Conservation (phyloP, 2,113 vertebrate species). For the Neolamprologus variostigma region DNA sequence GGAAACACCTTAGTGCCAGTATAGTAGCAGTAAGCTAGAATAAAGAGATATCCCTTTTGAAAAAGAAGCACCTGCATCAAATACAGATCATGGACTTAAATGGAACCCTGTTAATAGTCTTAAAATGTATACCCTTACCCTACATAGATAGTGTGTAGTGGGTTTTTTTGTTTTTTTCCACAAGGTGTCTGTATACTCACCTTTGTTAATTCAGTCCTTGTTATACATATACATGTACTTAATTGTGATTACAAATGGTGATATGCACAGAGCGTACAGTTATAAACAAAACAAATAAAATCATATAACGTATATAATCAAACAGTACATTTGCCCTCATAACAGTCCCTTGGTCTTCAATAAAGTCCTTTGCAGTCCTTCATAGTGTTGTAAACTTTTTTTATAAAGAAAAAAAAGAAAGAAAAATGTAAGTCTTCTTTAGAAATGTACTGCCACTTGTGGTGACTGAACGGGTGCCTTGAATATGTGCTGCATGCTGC, state of each 20-base stretch:
- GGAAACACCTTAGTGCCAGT: background rate
- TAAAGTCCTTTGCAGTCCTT: conserved; percentile 58
- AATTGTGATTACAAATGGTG: conserved; percentile 94
- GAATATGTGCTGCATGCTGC: conserved; percentile 84
- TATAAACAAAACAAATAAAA: conserved; percentile 81
- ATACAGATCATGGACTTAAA: conserved; percentile 15
- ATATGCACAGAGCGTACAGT: conserved; percentile 95
- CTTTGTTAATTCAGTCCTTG: conserved; percentile 78
- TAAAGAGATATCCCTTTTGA: conserved; percentile 29
- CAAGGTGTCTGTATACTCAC: conserved; percentile 56
- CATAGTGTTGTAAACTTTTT: conserved; percentile 65
- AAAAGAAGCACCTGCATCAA: conserved; percentile 19
- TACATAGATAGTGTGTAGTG: conserved; percentile 34
- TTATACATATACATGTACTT: conserved; percentile 81
- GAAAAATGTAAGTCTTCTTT: background rate
- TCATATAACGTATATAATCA: conserved; percentile 86
- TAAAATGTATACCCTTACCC: conserved; percentile 20
- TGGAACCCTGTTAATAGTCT: conserved; percentile 35
- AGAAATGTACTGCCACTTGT: conserved; percentile 82
- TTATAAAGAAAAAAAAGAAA: background rate
- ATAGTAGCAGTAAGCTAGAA: conserved; percentile 4
- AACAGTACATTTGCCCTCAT: conserved; percentile 29
- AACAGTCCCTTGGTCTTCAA: conserved; percentile 82
- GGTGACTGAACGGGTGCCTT: conserved; percentile 79
- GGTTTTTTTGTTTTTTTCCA: background rate